A percentile compares a stretch with the other conserved stretches of the same genome.
Conservation (phyloP, 2,888 invertebrate species). For the Tridacna crocea region DNA sequence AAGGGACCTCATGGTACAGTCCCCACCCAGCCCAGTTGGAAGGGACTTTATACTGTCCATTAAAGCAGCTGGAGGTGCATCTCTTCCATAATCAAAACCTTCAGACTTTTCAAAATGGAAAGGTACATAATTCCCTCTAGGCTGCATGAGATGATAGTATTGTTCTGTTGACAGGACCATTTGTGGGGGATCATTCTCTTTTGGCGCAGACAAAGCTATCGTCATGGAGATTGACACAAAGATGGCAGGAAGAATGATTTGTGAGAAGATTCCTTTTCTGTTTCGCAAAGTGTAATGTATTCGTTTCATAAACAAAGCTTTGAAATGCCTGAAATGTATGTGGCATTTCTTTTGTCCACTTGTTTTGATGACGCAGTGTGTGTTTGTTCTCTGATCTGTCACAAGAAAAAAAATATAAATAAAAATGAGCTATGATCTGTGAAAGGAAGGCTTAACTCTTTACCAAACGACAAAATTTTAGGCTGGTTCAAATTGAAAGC, state of each 20-base stretch:
- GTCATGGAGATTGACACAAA: slow-evolving; percentile 84
- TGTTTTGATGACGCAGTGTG: not conserved
- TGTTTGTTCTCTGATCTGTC: not conserved
- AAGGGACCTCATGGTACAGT: slow-evolving; percentile 82
- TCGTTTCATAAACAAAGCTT: slow-evolving; percentile 84
- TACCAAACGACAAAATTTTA: no score
- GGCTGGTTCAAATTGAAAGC: no score
- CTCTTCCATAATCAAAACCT: slow-evolving; percentile 18
- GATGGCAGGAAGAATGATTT: slow-evolving; percentile 83
- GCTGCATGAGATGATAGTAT: slow-evolving; percentile 84
- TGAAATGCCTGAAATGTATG: slow-evolving; percentile 76
- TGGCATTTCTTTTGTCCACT: not conserved
- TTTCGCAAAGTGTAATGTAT: slow-evolving; percentile 84
- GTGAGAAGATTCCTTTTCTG: slow-evolving; percentile 84
- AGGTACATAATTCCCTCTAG: slow-evolving; percentile 83
- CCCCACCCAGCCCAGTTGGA: slow-evolving; percentile 84
- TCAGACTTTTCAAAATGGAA: slow-evolving; percentile 75
- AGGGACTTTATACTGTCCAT: slow-evolving; percentile 77
- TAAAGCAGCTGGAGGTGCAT: slow-evolving; percentile 73
- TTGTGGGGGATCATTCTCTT: slow-evolving; percentile 78
- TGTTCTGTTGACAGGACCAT: slow-evolving; percentile 82
- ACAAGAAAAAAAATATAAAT: not conserved
- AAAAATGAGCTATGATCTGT: no score
- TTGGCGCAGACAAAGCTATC: slow-evolving; percentile 82
- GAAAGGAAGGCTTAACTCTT: no score